Evolutionary conservation across 2,797 vertebrate genomes (phyloP).

Genomic region (Scarus forsteni): DNA sequence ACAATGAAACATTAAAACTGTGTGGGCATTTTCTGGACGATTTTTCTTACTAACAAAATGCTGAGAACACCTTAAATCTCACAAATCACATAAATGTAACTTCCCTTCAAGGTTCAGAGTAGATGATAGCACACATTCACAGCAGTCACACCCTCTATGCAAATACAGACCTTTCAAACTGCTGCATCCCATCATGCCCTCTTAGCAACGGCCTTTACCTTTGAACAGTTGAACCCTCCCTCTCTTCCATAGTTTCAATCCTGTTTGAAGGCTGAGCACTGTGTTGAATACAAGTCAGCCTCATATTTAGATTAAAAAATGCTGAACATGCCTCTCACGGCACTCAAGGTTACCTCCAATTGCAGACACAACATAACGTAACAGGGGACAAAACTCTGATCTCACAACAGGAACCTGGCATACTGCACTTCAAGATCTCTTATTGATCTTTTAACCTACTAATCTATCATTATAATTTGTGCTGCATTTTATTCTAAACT

Average conservation of each 20-base stretch:
- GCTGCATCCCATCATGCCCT: neutral
- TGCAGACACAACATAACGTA: no score
- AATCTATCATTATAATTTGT: no score
- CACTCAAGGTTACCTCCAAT: no score
- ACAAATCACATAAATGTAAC: neutral
- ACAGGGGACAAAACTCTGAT: no score
- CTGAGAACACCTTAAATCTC: neutral
- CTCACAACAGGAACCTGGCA: no score
- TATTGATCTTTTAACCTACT: no score
- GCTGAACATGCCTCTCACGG: no score
- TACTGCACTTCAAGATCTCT: no score
- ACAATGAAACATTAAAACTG: neutral
- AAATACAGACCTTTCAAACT: conserved; percentile 7
- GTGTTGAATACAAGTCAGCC: neutral
- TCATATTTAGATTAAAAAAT: neutral
- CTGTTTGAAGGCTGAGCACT: neutral
- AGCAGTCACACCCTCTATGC: neutral
- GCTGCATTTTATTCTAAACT: no score
- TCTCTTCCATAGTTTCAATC: neutral
- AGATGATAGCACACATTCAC: neutral
- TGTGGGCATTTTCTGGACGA: neutral
- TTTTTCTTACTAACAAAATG: neutral
- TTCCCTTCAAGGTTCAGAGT: neutral
- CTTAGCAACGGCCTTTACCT: neutral
- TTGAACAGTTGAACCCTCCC: neutral